Evolutionary conservation across 2,888 invertebrate genomes (phyloP).

Genomic region (Lymantria dispar): DNA sequence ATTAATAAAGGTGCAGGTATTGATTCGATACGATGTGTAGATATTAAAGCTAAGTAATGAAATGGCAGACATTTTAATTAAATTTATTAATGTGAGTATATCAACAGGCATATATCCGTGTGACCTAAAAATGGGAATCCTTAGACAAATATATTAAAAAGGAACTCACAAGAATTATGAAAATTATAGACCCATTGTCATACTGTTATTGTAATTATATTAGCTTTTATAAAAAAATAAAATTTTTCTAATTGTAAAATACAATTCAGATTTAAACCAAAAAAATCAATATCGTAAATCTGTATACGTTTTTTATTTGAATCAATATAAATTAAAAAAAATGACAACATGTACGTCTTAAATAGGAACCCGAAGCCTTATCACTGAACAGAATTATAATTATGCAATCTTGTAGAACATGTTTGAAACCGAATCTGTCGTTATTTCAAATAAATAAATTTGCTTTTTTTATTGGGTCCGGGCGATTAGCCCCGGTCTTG

Average conservation of each 20-base stretch:
- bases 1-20: not conserved
- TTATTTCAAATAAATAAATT: not conserved
- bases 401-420: not conserved
- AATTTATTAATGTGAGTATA: not conserved
- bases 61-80: not conserved
- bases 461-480: not conserved
- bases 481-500: not conserved
- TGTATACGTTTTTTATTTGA: too few species aligned
- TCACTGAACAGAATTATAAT: not conserved
- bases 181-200: not conserved
- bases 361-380: not conserved
- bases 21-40: not conserved
- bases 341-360: not conserved
- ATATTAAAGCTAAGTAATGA: not conserved
- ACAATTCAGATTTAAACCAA: too few species aligned
- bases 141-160: not conserved
- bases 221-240: too few species aligned
- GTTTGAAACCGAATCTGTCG: not conserved
- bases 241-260: too few species aligned
- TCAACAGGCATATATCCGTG: too few species aligned
- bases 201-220: too few species aligned
- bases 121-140: not conserved
- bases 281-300: too few species aligned
- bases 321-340: too few species aligned
- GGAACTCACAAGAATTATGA: not conserved